These are phyloP conservation scores for Agapornis canus DNA, from an alignment of 2,797 vertebrate species.

Conservation along the genomic window DNA sequence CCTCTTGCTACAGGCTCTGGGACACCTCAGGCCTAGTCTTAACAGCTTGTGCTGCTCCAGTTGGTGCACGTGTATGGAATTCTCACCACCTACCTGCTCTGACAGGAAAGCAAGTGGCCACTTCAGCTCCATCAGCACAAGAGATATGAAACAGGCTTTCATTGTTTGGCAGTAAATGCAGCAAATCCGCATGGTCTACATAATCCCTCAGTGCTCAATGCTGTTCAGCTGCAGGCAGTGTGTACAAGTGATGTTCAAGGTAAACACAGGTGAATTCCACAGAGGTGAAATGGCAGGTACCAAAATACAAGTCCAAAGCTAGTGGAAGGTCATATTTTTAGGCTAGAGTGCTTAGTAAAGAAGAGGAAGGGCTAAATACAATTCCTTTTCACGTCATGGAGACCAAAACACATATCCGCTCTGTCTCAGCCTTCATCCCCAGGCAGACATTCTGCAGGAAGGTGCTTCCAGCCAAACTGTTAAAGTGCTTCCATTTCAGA, in stretches of 20 bases:
- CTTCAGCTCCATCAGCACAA: background rate
- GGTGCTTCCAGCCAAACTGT: background rate
- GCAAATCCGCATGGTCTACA: rapidly evolving
- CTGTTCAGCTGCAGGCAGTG: background rate
- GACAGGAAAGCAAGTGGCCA: background rate
- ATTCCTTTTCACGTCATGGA: background rate
- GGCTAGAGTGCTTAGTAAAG: background rate
- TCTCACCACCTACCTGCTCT: background rate
- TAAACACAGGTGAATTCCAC: background rate
- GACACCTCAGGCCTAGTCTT: background rate
- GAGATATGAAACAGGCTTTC: background rate
- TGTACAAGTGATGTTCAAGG: background rate
- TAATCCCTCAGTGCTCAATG: background rate
- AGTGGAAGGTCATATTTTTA: background rate
- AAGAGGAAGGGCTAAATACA: background rate
- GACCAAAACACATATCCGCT: background rate
- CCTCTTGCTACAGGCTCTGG: background rate
- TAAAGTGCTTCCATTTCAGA: background rate
- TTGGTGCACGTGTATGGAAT: background rate
- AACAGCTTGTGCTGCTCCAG: background rate
- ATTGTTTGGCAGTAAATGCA: background rate
- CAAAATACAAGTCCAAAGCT: background rate
- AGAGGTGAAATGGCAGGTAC: background rate
- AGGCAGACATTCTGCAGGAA: background rate
- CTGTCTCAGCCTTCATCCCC: background rate